Percentiles rank a stretch among this genome's conserved stretches.
phyloP scores from a whole-genome alignment of 2,113 vertebrate species.

The Anoura caudifer region DNA sequence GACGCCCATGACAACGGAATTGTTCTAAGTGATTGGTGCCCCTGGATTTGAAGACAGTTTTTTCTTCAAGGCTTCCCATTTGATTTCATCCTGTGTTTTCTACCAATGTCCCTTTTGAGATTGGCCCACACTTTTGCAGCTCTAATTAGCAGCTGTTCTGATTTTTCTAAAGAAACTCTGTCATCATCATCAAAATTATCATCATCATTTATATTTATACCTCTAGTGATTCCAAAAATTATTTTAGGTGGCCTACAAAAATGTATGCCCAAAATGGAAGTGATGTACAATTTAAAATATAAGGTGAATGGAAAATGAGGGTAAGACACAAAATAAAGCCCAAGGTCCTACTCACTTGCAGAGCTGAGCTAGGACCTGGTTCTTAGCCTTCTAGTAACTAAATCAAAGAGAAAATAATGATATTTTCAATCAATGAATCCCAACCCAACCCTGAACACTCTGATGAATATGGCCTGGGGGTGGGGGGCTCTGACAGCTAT shows the following conservation, averaged over 20 bases:
- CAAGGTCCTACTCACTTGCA: not conserved
- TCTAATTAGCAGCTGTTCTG: not conserved
- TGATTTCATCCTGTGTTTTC: not conserved
- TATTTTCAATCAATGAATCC: not conserved
- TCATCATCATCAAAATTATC: not conserved
- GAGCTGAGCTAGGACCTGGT: not conserved
- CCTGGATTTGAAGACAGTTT: not conserved
- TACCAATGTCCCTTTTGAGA: not conserved
- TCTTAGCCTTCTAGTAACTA: not conserved
- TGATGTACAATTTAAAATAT: not conserved
- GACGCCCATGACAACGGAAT: accelerated
- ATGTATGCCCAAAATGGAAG: not conserved
- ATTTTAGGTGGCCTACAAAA: not conserved
- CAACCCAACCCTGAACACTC: not conserved
- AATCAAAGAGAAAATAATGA: not conserved
- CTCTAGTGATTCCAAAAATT: not conserved
- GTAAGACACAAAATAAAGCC: not conserved
- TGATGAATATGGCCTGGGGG: not conserved
- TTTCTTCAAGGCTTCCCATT: not conserved
- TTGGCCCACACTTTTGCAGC: not conserved
- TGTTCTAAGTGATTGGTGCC: not conserved
- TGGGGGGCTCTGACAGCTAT: not conserved
- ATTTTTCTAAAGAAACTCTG: not conserved
- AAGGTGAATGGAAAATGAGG: not conserved
- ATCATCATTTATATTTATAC: not conserved